Evolutionary conservation across 2,113 vertebrate species (phyloP).

Genomic region (Nettapus auritus): DNA sequence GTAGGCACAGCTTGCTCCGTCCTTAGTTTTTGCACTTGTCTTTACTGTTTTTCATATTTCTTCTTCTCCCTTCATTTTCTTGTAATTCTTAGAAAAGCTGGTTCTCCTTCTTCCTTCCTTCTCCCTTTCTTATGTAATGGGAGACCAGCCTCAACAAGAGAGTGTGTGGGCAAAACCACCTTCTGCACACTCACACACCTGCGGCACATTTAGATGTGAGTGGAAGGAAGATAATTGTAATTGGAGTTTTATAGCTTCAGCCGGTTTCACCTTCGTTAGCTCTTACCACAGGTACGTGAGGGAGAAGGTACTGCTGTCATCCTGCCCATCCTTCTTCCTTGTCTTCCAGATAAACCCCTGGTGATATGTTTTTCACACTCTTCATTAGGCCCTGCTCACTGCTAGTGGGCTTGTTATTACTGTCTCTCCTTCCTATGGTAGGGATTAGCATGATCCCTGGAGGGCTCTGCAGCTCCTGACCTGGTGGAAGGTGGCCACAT

Average conservation of each 20-base stretch:
- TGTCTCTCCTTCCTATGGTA: background rate
- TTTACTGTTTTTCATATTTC: background rate
- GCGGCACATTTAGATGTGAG: accelerated
- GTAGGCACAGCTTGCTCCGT: background rate
- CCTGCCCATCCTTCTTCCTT: accelerated
- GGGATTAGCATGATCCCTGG: background rate
- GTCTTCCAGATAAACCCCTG: background rate
- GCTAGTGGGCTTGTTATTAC: background rate
- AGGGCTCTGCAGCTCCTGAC: background rate
- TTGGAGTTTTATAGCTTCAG: background rate
- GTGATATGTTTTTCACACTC: background rate
- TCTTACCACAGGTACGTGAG: accelerated
- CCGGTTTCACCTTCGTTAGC: accelerated
- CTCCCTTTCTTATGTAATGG: background rate
- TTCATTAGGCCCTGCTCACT: background rate
- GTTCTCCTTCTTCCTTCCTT: background rate
- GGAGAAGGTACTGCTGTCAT: background rate
- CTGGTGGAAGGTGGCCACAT: accelerated
- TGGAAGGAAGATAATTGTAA: background rate
- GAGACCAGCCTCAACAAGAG: background rate
- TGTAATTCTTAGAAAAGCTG: background rate
- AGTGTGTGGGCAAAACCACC: background rate
- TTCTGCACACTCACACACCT: background rate
- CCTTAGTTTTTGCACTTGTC: background rate
- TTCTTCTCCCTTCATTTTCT: background rate